A percentile compares a stretch with the other conserved stretches of the same genome.
phyloP scores from a whole-genome alignment of 2,113 vertebrate genomes.

The Agelaius phoeniceus region DNA sequence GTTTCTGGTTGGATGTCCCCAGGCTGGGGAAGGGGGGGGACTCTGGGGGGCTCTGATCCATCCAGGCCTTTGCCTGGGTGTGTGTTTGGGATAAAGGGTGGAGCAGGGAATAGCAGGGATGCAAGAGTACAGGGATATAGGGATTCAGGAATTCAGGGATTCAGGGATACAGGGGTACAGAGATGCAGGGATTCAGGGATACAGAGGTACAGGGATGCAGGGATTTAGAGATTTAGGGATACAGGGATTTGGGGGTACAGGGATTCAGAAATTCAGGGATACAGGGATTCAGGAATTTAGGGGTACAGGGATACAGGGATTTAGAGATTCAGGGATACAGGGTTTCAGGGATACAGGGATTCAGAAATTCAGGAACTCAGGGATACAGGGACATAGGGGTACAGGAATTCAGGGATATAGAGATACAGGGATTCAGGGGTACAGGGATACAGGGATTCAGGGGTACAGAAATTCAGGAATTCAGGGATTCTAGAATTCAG shows the following conservation, averaged over 20 bases:
- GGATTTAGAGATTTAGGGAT: too few relatives aligned
- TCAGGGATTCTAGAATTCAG: rapidly evolving
- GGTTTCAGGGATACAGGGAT: not conserved
- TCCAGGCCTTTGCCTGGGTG: rapidly evolving
- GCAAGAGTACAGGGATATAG: not conserved
- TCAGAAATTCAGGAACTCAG: rapidly evolving
- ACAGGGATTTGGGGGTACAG: too few relatives aligned
- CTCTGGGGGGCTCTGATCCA: not conserved
- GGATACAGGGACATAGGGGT: rapidly evolving
- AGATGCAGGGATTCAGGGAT: rapidly evolving
- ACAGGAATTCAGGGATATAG: rapidly evolving
- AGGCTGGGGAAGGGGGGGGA: rapidly evolving
- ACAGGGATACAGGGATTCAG: rapidly evolving
- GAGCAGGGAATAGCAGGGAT: not conserved
- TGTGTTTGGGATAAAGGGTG: not conserved
- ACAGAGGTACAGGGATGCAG: rapidly evolving
- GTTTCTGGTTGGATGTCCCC: not conserved
- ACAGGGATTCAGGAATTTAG: rapidly evolving
- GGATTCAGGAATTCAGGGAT: not conserved
- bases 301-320: not conserved
- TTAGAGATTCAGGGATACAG: too few relatives aligned
- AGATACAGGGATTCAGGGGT: rapidly evolving
- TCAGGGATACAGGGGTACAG: rapidly evolving
- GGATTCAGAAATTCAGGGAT: not conserved
- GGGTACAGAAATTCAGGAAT: rapidly evolving